Conservation (phyloP, 2,797 vertebrate species). For the Cossypha heuglini region DNA sequence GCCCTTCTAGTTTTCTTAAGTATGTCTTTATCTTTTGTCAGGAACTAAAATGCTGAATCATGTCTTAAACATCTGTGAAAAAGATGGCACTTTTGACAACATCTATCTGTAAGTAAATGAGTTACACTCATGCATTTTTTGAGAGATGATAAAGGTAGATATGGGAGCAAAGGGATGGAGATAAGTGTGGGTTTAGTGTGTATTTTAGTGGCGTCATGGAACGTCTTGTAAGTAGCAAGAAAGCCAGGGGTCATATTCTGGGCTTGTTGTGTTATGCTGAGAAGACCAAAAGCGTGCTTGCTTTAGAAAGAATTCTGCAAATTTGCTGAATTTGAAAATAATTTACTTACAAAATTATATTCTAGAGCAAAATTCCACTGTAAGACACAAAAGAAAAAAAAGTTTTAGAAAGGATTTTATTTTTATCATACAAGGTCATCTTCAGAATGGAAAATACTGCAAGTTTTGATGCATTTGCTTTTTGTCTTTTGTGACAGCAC, state of each 20-base stretch:
- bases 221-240: background rate
- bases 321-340: background rate
- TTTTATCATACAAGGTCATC: background rate
- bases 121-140: background rate
- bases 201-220: background rate
- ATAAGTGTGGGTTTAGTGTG: background rate
- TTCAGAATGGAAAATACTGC: background rate
- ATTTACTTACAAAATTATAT: background rate
- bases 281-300: background rate
- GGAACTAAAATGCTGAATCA: conserved; percentile 99
- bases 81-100: conserved; percentile 99
- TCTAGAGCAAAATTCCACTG: background rate
- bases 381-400: background rate
- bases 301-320: background rate
- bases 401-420: background rate
- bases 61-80: conserved; percentile 99
- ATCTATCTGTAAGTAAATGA: conserved; percentile 95
- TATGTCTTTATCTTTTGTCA: conserved; percentile 66
- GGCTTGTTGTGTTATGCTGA: background rate
- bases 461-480: background rate
- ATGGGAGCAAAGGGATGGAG: background rate
- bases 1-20: background rate
- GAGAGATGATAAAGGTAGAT: background rate
- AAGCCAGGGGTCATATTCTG: background rate
- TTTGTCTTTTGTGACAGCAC: background rate